phyloP scores from a whole-genome alignment of 2,113 vertebrate species.

The Glaucidium brasilianum region DNA sequence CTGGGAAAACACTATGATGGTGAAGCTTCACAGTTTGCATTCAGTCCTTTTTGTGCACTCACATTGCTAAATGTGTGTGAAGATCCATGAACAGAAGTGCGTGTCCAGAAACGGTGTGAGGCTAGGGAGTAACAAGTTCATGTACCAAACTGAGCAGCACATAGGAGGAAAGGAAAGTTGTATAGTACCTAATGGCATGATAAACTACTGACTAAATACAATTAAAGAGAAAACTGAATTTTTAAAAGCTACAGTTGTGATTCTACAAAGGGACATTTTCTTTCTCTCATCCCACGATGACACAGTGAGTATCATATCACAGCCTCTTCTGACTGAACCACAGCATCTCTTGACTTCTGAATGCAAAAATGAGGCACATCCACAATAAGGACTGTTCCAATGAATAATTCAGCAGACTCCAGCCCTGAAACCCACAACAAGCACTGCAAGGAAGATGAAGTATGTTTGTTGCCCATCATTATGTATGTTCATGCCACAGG shows the following conservation, averaged over 20 bases:
- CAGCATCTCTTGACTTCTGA: neutral
- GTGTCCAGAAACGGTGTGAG: rapidly evolving
- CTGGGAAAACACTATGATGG: neutral
- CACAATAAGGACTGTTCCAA: neutral
- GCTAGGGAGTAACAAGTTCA: neutral
- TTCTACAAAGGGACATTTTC: neutral
- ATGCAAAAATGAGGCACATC: neutral
- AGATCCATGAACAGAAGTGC: neutral
- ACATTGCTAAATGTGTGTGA: neutral
- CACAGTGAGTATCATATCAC: neutral
- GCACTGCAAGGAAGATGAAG: slow-evolving; percentile 10
- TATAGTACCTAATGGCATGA: neutral
- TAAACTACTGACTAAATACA: neutral
- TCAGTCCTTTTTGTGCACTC: neutral
- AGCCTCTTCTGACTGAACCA: neutral
- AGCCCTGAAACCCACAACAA: slow-evolving; percentile 19
- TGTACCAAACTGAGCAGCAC: neutral
- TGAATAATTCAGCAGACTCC: slow-evolving; percentile 47
- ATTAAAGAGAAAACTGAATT: neutral
- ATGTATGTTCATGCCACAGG: slow-evolving; percentile 45
- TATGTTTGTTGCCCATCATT: slow-evolving; percentile 33
- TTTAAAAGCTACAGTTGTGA: neutral
- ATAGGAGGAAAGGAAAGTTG: neutral
- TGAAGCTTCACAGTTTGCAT: neutral
- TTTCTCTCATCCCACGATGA: neutral